Conservation (phyloP, 2,113 vertebrate species). For the Lampris incognitus region DNA sequence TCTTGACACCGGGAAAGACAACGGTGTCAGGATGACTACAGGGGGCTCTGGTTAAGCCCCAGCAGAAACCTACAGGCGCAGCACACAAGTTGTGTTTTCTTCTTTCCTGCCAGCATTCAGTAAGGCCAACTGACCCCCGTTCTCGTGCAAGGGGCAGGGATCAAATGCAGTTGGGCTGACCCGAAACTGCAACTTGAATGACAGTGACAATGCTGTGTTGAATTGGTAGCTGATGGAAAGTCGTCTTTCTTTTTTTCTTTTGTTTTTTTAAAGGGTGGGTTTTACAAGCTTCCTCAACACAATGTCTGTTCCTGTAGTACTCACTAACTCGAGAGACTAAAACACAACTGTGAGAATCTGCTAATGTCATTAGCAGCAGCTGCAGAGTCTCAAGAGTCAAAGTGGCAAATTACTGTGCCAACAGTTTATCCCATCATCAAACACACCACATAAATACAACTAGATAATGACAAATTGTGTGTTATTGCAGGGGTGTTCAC, state of each 20-base stretch:
- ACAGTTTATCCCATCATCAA: constrained; percentile 5
- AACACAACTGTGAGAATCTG: constrained; percentile 7
- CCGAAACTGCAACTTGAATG: constrained; percentile 28
- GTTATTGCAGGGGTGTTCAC: constrained; percentile 4
- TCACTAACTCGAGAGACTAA: neutral
- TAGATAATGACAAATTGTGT: constrained; percentile 3
- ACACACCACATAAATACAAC: neutral
- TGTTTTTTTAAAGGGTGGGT: neutral
- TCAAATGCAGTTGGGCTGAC: constrained; percentile 23
- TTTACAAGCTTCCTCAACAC: neutral
- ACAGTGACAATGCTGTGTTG: neutral
- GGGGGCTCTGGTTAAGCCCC: constrained; percentile 21
- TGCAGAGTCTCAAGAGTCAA: constrained; percentile 3
- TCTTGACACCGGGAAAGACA: constrained; percentile 57
- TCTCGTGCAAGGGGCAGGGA: constrained; percentile 26
- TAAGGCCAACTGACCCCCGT: constrained; percentile 55
- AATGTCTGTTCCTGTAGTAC: neutral
- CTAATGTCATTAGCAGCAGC: constrained; percentile 23
- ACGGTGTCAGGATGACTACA: constrained; percentile 27
- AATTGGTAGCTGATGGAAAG: neutral
- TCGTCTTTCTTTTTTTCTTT: too few species aligned
- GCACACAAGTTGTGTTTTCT: constrained; percentile 53
- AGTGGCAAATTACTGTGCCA: constrained; percentile 7
- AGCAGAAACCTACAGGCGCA: constrained; percentile 55
- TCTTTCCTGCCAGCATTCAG: constrained; percentile 38